Percentiles rank a stretch among this genome's conserved stretches.
These are phyloP conservation scores for Hyles euphorbiae DNA, from an alignment of 1,140 invertebrate genomes.

Conservation along the genomic window DNA sequence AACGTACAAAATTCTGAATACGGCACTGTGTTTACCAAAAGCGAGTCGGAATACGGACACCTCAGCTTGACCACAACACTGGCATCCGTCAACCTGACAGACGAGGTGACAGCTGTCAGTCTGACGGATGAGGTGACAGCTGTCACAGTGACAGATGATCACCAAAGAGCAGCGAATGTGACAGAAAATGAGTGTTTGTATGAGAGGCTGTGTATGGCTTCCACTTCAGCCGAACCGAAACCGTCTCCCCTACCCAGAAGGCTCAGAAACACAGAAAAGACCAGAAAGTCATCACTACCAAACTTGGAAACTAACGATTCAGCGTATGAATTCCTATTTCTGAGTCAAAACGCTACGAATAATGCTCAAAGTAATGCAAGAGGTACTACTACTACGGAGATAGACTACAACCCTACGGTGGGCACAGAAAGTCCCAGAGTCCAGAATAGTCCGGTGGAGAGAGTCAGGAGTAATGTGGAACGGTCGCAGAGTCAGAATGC, in stretches of 20 bases:
- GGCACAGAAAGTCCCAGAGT: no score
- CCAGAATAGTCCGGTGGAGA: no score
- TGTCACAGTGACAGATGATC: constrained; percentile 7
- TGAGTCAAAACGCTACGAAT: constrained; percentile 31
- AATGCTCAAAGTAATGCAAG: no score
- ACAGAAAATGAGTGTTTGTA: constrained; percentile 36
- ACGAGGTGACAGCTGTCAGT: constrained; percentile 7
- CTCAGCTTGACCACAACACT: constrained; percentile 47
- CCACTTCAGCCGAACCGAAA: constrained; percentile 41
- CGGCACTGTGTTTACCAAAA: constrained; percentile 43
- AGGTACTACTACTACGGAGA: background rate
- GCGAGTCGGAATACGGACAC: constrained; percentile 52
- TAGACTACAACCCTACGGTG: no score
- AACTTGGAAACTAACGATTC: constrained; percentile 49
- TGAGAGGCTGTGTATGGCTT: constrained; percentile 57
- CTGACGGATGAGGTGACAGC: constrained; percentile 2
- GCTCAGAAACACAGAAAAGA: constrained; percentile 42
- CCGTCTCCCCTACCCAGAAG: constrained; percentile 34
- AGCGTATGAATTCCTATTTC: constrained; percentile 55
- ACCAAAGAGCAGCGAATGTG: no score
- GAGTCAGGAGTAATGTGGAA: constrained; percentile 41
- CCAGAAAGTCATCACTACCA: constrained; percentile 53
- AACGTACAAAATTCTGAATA: constrained; percentile 35
- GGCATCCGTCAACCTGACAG: constrained; percentile 23
- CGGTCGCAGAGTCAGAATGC: constrained; percentile 58